Percentiles rank a stretch among this genome's conserved stretches.
These are phyloP conservation scores for Reinhardtius hippoglossoides DNA, from an alignment of 2,113 vertebrate species.

Conservation along the genomic window DNA sequence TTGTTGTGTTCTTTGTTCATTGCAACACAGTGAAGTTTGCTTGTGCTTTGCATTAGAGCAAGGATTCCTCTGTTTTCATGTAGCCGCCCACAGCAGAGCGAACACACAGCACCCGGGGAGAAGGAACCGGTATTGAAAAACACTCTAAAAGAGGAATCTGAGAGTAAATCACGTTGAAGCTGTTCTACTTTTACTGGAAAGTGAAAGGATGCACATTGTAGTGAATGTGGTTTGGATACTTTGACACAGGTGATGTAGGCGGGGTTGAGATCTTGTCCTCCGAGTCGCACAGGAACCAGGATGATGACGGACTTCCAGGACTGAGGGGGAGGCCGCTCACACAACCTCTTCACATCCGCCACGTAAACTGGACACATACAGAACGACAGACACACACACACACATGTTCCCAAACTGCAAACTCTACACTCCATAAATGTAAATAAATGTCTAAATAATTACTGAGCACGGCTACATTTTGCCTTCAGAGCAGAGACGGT, in stretches of 20 bases:
- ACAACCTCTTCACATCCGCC: slow-evolving; percentile 84
- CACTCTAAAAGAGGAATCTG: background rate
- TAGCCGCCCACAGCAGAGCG: background rate
- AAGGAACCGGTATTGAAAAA: too few relatives aligned
- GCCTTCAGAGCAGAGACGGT: background rate
- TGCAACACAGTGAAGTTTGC: background rate
- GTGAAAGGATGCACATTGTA: background rate
- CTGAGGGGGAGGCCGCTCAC: slow-evolving; percentile 51
- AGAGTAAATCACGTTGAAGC: too few relatives aligned
- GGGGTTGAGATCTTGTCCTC: slow-evolving; percentile 88
- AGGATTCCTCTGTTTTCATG: background rate
- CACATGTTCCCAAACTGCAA: too few relatives aligned
- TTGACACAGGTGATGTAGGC: slow-evolving; percentile 87
- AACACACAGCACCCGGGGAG: background rate
- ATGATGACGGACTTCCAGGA: slow-evolving; percentile 87
- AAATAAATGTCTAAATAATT: too few relatives aligned
- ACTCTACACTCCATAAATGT: too few relatives aligned
- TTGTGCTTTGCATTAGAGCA: too few relatives aligned
- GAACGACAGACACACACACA: background rate
- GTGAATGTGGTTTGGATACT: slow-evolving; percentile 67
- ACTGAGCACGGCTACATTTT: background rate
- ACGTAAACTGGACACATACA: slow-evolving; percentile 84
- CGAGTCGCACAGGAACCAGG: slow-evolving; percentile 90
- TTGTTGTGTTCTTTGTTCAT: background rate
- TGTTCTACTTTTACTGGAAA: background rate